Percentiles rank a stretch among this genome's conserved stretches.
Conservation (phyloP, 2,797 vertebrate species). For the Cheirogaleus major region DNA sequence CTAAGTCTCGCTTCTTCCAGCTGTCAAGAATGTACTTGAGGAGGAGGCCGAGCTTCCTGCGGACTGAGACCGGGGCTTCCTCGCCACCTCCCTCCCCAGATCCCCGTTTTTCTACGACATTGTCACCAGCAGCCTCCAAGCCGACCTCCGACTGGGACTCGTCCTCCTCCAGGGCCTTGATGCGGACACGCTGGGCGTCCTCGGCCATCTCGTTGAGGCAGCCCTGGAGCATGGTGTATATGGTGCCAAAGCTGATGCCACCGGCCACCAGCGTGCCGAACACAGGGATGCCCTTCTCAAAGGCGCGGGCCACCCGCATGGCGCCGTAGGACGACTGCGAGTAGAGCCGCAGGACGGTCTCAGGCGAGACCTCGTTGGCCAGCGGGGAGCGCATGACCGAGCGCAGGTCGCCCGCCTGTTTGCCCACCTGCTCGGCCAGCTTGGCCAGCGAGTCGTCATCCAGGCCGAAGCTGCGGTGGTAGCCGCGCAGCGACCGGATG, state of each 20-base stretch:
- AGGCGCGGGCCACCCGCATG: constrained; percentile 66
- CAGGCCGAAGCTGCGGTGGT: constrained; percentile 83
- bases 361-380: constrained; percentile 71
- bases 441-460: constrained; percentile 82
- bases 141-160: background rate
- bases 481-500: constrained; percentile 76
- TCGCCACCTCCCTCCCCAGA: constrained; percentile 31
- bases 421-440: constrained; percentile 81
- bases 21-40: constrained; percentile 76
- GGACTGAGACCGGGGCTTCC: constrained; percentile 45
- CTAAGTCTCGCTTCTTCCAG: constrained; percentile 69
- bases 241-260: constrained; percentile 78
- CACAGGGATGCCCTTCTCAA: constrained; percentile 75
- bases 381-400: constrained; percentile 80
- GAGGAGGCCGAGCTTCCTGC: constrained; percentile 70
- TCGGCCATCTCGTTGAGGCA: constrained; percentile 81
- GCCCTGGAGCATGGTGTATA: constrained; percentile 81
- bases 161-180: constrained; percentile 77
- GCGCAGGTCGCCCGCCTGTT: constrained; percentile 81
- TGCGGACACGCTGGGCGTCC: constrained; percentile 80
- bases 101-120: background rate
- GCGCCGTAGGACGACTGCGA: constrained; percentile 57
- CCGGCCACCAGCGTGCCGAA: constrained; percentile 80
- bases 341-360: constrained; percentile 76
- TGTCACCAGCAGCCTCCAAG: constrained; percentile 62